Evolutionary conservation across 2,797 vertebrate genomes (phyloP).

Genomic region (Hybognathus amarus): DNA sequence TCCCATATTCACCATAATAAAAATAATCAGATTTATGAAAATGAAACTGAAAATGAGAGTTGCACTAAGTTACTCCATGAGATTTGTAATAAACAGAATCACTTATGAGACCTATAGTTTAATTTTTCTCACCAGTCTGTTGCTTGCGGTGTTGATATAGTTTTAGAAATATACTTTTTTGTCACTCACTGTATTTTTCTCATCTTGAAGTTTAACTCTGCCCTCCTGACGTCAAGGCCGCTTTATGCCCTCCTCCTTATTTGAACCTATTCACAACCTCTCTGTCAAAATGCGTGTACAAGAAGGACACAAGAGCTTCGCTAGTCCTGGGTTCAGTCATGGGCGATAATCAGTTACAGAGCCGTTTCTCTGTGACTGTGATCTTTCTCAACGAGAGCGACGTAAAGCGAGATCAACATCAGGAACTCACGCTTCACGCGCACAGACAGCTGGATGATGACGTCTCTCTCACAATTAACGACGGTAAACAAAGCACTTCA

Average conservation of each 20-base stretch:
- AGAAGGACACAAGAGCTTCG: neutral
- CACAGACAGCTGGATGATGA: slow-evolving; percentile 51
- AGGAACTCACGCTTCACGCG: slow-evolving; percentile 68
- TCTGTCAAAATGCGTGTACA: neutral
- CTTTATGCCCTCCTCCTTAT: slow-evolving; percentile 29
- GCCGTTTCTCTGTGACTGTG: slow-evolving; percentile 57
- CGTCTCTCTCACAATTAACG: slow-evolving; percentile 63
- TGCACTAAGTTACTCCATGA: neutral
- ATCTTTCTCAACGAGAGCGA: slow-evolving; percentile 59
- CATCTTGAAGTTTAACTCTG: neutral
- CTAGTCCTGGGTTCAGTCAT: slow-evolving; percentile 41
- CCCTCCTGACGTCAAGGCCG: neutral
- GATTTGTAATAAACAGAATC: neutral
- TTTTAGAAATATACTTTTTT: neutral
- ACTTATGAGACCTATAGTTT: neutral
- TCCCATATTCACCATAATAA: neutral
- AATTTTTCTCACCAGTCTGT: neutral
- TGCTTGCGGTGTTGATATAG: neutral
- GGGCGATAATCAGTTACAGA: slow-evolving; percentile 46
- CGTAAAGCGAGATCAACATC: slow-evolving; percentile 54
- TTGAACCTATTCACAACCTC: neutral
- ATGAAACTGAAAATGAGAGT: neutral
- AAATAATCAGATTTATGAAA: neutral
- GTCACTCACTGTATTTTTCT: neutral
- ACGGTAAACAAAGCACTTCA: slow-evolving; percentile 61